These are phyloP conservation scores for Pollenia griseotomentosa DNA, from an alignment of 2,888 invertebrate genomes.

Conservation along the genomic window DNA sequence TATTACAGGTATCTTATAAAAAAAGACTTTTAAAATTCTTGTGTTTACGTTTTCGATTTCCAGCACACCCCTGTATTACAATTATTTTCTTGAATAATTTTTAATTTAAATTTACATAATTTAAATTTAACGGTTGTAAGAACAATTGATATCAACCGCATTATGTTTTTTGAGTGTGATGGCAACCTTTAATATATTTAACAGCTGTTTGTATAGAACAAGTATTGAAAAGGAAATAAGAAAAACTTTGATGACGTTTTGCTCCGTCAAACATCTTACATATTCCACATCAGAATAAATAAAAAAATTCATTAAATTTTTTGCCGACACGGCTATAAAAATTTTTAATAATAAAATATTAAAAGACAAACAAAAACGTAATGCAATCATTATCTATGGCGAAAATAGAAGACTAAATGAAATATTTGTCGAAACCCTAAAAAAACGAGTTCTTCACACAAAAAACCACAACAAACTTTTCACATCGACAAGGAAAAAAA, in stretches of 20 bases:
- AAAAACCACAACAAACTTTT: slow-evolving; percentile 52
- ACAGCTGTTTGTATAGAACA: slow-evolving; percentile 44
- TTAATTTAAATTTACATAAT: too few relatives aligned
- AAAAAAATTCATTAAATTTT: slow-evolving; percentile 50
- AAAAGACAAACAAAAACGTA: slow-evolving; percentile 19
- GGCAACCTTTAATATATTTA: not conserved
- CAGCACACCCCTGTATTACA: too few relatives aligned
- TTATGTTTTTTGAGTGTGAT: not conserved
- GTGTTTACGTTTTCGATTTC: too few relatives aligned
- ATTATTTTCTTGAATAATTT: too few relatives aligned
- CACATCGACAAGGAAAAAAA: not conserved
- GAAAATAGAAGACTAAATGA: slow-evolving; percentile 17
- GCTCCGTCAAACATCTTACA: slow-evolving; percentile 66
- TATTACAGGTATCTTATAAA: too few relatives aligned
- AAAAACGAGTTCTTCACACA: not conserved
- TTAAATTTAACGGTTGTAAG: not conserved
- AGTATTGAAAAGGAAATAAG: slow-evolving; percentile 30
- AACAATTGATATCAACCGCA: slow-evolving; percentile 14
- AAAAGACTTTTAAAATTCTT: too few relatives aligned
- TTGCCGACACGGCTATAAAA: slow-evolving; percentile 60
- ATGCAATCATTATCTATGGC: slow-evolving; percentile 40
- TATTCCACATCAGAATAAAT: slow-evolving; percentile 71
- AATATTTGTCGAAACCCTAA: not conserved
- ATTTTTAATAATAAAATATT: slow-evolving; percentile 13
- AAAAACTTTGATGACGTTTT: slow-evolving; percentile 71